Conservation (phyloP, 2,113 vertebrate species). For the Pygathrix nemaeus region DNA sequence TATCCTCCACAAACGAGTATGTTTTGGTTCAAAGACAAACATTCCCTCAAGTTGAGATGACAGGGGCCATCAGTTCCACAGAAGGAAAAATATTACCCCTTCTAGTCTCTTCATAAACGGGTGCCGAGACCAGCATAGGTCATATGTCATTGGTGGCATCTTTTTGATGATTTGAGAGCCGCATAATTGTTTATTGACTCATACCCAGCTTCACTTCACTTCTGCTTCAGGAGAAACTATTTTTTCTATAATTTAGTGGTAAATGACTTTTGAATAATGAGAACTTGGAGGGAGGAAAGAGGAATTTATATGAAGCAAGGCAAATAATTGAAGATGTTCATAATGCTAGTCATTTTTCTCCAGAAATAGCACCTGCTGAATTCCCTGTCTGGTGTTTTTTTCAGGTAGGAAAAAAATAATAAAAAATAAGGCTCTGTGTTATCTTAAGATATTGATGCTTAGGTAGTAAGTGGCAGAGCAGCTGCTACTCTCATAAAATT, state of each 20-base stretch:
- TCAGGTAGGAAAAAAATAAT: constrained; percentile 36
- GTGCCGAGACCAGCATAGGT: neutral
- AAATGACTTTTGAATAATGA: constrained; percentile 78
- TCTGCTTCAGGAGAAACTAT: constrained; percentile 69
- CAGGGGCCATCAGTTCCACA: constrained; percentile 15
- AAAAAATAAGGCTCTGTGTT: constrained; percentile 33
- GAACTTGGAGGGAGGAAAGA: constrained; percentile 50
- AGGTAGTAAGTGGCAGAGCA: constrained; percentile 57
- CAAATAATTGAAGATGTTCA: constrained; percentile 64
- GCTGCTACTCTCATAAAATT: constrained; percentile 73
- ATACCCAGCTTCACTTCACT: constrained; percentile 55
- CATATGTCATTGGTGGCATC: constrained; percentile 35
- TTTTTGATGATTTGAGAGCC: constrained; percentile 58
- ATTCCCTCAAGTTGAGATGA: neutral
- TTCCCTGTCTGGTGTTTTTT: constrained; percentile 28
- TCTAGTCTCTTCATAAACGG: constrained; percentile 18
- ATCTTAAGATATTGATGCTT: constrained; percentile 48
- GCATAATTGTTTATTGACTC: constrained; percentile 79
- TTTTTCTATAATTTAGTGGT: constrained; percentile 67
- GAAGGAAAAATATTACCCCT: constrained; percentile 1
- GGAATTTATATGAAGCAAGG: constrained; percentile 40
- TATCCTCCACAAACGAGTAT: neutral
- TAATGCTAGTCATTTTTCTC: constrained; percentile 48
- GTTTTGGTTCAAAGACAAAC: constrained; percentile 34
- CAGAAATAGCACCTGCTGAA: constrained; percentile 59